Evolutionary conservation across 2,888 invertebrate genomes (phyloP), one percentile per base, ranked within the genome.

Genomic region (Clunio marinus): DNA sequence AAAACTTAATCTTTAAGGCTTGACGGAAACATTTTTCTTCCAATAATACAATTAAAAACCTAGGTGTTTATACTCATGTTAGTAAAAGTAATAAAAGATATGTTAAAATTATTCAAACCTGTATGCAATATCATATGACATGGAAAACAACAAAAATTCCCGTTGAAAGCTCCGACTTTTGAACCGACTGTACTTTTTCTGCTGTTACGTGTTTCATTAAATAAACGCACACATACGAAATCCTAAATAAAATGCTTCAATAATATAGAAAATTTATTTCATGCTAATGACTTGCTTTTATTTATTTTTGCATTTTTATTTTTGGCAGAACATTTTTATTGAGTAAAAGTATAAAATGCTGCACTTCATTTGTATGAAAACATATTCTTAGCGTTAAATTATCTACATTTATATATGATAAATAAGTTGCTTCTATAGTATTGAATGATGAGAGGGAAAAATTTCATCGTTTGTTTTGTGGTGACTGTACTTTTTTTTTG

Each of bases 61-160:
- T n/a, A n/a, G n/a, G n/a, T n/a, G n/a, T n/a, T n/a, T n/a, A n/a
- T n/a, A n/a, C n/a, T n/a, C n/a, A n/a, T n/a, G n/a, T n/a, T n/a
- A n/a, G n/a, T n/a, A n/a, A n/a, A n/a, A n/a, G n/a, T n/a, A 1
- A 27, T 25, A 59, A 59, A 59, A 20, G 17, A 13, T 17, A 32
- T 13, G 15, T 59, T 17, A 59, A 59, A 59, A 27, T n/a, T 57
- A 57, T 51, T 20, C 25, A 27, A 59, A 59, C 8, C n/a, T n/a
- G n/a, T n/a, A n/a, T 62, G 62, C 28, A 8, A 62, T 65, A 25
- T 65, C 10, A 17, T 25, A 65, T 65, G 24, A 27, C 46, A 45
- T 65, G 45, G 41, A 65, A 62, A 62, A 62, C 62, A 62, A 62
- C 51, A 66, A 65, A 37, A 65, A 65, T 66, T 66, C 66, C 66